Conservation (phyloP, 2,888 invertebrate genomes). For the Creontiades dilutus region DNA sequence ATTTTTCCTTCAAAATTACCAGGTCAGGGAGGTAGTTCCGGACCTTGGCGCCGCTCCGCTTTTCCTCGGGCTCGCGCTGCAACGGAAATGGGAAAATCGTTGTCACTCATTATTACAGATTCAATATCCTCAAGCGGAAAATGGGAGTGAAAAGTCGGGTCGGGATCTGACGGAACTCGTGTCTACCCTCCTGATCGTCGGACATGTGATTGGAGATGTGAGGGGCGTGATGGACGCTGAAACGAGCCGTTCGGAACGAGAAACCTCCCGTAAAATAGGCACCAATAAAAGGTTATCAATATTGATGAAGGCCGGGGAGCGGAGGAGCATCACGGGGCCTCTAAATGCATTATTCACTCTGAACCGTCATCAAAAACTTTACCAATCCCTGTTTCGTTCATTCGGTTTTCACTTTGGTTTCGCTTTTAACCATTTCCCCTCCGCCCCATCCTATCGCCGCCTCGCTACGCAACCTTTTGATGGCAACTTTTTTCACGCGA, state of each 20-base stretch:
- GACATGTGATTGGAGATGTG: not conserved
- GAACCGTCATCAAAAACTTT: slow-evolving; percentile 47
- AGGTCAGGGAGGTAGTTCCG: too few species aligned
- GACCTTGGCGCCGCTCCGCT: too few species aligned
- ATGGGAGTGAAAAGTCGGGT: too few species aligned
- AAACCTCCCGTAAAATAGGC: slow-evolving; percentile 33
- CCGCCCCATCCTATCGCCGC: not conserved
- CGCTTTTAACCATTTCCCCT: not conserved
- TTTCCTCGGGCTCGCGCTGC: too few species aligned
- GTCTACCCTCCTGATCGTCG: not conserved
- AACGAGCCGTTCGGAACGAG: not conserved
- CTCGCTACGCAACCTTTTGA: too few species aligned
- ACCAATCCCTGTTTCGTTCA: slow-evolving; percentile 19
- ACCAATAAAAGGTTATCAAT: slow-evolving; percentile 61
- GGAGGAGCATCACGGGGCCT: slow-evolving; percentile 45
- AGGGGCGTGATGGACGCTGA: not conserved
- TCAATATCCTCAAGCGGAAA: too few species aligned
- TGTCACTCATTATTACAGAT: too few species aligned
- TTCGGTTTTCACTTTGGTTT: slow-evolving; percentile 4
- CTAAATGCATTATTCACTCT: slow-evolving; percentile 56
- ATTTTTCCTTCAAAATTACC: too few species aligned
- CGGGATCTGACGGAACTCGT: too few species aligned
- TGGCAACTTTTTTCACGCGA: not conserved
- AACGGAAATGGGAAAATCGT: too few species aligned
- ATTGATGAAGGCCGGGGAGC: slow-evolving; percentile 37